Percentiles rank a stretch among this genome's conserved stretches.
Conservation (phyloP, 2,797 vertebrate species). For the Anguilla marmorata region DNA sequence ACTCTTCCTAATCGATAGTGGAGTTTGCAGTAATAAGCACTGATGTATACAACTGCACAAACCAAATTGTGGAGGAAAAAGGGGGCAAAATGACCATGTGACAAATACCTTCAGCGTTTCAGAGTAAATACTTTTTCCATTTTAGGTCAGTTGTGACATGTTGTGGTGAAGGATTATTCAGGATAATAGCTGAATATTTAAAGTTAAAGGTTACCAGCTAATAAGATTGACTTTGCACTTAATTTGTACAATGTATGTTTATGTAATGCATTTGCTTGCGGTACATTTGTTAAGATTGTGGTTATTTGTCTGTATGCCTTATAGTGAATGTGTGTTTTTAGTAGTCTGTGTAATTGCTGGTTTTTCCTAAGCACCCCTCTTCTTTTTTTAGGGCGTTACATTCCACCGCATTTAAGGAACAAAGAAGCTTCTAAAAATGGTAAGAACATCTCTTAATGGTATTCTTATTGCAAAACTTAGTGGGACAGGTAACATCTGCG, state of each 20-base stretch:
- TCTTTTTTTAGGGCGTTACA: conserved; percentile 80
- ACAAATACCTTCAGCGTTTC: background rate
- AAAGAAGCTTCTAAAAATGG: conserved; percentile 84
- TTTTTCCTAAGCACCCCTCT: conserved; percentile 42
- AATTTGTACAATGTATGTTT: background rate
- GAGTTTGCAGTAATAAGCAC: background rate
- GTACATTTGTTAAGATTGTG: background rate
- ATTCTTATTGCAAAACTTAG: background rate
- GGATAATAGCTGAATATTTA: background rate
- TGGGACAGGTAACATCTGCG: background rate
- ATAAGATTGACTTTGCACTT: background rate
- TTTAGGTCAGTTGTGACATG: background rate
- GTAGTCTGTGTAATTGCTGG: background rate
- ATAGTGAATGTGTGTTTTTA: background rate
- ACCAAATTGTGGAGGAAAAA: background rate
- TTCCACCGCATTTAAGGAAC: conserved; percentile 94
- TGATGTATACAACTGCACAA: too few species aligned
- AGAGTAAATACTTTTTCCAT: background rate
- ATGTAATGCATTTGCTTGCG: background rate
- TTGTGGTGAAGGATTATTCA: background rate
- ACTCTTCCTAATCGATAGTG: background rate
- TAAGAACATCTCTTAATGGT: conserved; percentile 56
- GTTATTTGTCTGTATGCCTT: background rate
- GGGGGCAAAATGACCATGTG: background rate
- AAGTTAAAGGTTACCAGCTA: background rate